Conservation (phyloP, 1,140 invertebrate species). For the Bombus sylvicola region DNA sequence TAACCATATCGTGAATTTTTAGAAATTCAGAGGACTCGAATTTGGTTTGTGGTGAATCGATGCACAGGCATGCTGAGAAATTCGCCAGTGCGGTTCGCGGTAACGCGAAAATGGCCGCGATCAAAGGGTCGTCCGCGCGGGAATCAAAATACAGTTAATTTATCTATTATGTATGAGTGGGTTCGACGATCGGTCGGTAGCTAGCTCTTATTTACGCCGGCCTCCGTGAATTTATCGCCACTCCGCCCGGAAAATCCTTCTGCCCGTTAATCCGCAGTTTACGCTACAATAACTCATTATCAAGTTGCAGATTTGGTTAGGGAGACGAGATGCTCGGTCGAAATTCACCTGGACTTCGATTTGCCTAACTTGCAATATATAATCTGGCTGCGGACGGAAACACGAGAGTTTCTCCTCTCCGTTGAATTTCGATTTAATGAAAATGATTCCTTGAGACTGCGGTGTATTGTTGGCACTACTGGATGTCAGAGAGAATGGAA, state of each 20-base stretch:
- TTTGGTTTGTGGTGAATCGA: constrained; percentile 20
- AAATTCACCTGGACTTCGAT: constrained; percentile 62
- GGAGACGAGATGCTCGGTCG: constrained; percentile 44
- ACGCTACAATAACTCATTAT: constrained; percentile 68
- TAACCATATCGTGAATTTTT: neutral
- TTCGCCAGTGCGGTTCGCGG: constrained; percentile 15
- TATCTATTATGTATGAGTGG: constrained; percentile 46
- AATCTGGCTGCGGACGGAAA: constrained; percentile 17
- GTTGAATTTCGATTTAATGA: neutral
- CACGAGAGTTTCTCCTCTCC: neutral
- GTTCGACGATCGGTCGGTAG: constrained; percentile 19
- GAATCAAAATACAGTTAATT: constrained; percentile 35
- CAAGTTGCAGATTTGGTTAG: constrained; percentile 64
- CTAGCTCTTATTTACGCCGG: constrained; percentile 41
- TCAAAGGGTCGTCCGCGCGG: constrained; percentile 1
- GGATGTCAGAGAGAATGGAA: neutral
- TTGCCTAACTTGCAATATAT: constrained; percentile 25
- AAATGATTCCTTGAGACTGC: neutral
- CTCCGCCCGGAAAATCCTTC: constrained; percentile 52
- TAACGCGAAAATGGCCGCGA: constrained; percentile 14
- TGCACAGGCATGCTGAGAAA: neutral
- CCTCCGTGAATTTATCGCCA: constrained; percentile 18
- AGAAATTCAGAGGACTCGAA: constrained; percentile 7
- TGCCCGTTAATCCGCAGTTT: constrained; percentile 63
- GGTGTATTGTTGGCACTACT: neutral